These are phyloP conservation scores for Drosophila stalkeri DNA, from an alignment of 2,888 invertebrate genomes.

Conservation along the genomic window DNA sequence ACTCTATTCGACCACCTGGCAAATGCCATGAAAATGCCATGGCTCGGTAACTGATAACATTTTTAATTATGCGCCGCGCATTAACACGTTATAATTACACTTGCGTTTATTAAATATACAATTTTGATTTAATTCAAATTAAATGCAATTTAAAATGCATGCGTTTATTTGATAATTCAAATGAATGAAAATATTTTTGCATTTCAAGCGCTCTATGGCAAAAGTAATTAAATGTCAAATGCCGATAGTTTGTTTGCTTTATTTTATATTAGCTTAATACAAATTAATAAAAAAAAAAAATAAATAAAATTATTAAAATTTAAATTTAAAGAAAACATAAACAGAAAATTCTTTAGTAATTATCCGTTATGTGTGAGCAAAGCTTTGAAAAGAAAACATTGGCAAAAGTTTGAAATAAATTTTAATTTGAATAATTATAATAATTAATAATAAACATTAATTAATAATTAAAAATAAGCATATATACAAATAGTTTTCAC, in stretches of 20 bases:
- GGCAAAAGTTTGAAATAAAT: background rate
- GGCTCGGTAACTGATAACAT: slow-evolving; percentile 15
- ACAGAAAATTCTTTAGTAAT: background rate
- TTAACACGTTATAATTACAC: slow-evolving; percentile 59
- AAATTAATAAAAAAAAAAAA: background rate
- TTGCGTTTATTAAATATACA: background rate
- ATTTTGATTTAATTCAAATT: background rate
- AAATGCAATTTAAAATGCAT: background rate
- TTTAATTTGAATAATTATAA: background rate
- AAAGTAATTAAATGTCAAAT: slow-evolving; percentile 9
- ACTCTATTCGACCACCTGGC: slow-evolving; percentile 12
- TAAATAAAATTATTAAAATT: no score
- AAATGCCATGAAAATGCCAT: slow-evolving; percentile 37
- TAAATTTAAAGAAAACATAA: background rate
- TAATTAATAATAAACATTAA: no score
- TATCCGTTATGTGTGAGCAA: background rate
- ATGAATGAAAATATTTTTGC: background rate
- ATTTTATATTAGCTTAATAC: background rate
- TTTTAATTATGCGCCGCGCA: slow-evolving; percentile 52
- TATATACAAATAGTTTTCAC: no score
- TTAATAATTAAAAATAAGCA: no score
- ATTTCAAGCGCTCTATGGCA: background rate
- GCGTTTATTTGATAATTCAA: background rate
- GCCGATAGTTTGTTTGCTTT: background rate
- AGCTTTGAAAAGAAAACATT: background rate